Conservation (phyloP, 35 echinoderm and acorn worm species). For the Chiridota heheva region DNA sequence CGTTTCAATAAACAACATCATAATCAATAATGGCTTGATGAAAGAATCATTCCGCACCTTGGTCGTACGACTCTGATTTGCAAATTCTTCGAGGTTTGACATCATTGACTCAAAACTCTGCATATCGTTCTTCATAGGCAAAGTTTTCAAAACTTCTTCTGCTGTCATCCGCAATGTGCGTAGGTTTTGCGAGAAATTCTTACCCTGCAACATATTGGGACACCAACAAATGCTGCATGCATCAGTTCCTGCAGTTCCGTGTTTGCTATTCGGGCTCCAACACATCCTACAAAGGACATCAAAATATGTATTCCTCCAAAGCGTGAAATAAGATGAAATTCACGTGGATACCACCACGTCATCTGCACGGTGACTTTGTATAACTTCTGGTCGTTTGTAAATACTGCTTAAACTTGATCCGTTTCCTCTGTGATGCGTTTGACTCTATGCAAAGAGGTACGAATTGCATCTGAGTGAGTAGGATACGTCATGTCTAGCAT, state of each 20-base stretch:
- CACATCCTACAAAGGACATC: conserved; percentile 21
- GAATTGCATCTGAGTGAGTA: too few species aligned
- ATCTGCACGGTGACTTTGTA: too few species aligned
- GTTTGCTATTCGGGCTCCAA: conserved; percentile 15
- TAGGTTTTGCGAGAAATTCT: conserved; percentile 19
- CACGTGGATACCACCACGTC: too few species aligned
- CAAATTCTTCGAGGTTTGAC: not conserved
- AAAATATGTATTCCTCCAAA: not conserved
- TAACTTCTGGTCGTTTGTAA: too few species aligned
- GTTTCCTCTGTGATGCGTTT: too few species aligned
- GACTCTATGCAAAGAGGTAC: too few species aligned
- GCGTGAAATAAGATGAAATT: too few species aligned
- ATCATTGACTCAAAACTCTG: not conserved
- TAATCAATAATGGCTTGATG: conserved; percentile 36
- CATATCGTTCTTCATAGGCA: not conserved
- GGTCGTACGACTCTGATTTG: not conserved
- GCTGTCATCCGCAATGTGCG: not conserved
- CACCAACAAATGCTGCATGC: not conserved
- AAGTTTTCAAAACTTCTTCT: not conserved
- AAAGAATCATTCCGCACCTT: conserved; percentile 2
- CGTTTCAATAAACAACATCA: conserved; percentile 17
- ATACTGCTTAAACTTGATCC: too few species aligned
- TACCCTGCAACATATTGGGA: not conserved
- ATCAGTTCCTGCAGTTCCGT: conserved; percentile 16
- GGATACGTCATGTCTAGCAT: too few species aligned